phyloP scores from a whole-genome alignment of 1,140 invertebrate genomes.

The Pseudomyrmex sp. region DNA sequence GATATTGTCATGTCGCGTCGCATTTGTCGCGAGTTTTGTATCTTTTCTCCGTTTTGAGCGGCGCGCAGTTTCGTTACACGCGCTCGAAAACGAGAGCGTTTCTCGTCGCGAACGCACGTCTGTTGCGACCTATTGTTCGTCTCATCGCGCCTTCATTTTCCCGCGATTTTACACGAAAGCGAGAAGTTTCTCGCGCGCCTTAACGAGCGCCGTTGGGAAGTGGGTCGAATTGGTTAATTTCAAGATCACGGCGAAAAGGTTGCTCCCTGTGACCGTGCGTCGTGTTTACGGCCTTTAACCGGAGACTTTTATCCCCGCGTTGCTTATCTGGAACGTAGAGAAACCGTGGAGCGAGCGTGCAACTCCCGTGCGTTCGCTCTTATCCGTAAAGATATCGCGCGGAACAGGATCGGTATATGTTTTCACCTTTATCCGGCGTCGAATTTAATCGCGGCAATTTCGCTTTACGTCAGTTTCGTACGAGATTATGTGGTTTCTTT shows the following conservation, averaged over 20 bases:
- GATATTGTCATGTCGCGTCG: neutral
- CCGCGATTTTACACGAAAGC: conserved; percentile 69
- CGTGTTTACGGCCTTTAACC: conserved; percentile 45
- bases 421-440: conserved; percentile 12
- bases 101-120: neutral
- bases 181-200: conserved; percentile 59
- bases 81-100: conserved; percentile 12
- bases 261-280: conserved; percentile 28
- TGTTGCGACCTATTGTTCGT: conserved; percentile 32
- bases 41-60: no score
- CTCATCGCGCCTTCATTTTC: conserved; percentile 52
- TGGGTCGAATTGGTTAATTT: conserved; percentile 75
- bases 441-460: neutral
- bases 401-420: neutral
- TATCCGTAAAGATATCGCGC: conserved; percentile 5
- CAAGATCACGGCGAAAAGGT: conserved; percentile 79
- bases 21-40: no score
- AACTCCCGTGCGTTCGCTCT: neutral
- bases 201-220: conserved; percentile 70
- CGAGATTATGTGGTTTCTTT: no score
- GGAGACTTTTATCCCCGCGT: conserved; percentile 12
- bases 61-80: neutral
- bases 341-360: conserved; percentile 35
- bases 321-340: conserved; percentile 10
- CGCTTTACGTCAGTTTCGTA: neutral